These are phyloP conservation scores for Pachliopta kotzebuea DNA, from an alignment of 2,888 invertebrate species.

Conservation along the genomic window DNA sequence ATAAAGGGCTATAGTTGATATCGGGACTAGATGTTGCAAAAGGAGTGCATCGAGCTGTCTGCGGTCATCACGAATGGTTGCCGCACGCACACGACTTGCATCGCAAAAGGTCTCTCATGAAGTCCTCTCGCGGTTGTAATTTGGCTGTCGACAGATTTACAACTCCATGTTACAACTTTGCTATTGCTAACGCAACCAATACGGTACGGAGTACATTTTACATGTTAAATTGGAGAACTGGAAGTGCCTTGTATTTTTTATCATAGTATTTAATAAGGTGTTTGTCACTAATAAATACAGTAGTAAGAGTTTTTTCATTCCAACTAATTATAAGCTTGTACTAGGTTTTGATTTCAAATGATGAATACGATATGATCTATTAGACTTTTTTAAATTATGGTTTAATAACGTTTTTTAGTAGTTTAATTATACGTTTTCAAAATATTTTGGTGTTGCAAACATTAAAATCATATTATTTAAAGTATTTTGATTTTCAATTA, in stretches of 20 bases:
- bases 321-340: neutral
- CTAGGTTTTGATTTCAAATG: too few relatives aligned
- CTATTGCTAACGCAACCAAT: slow-evolving; percentile 37
- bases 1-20: neutral
- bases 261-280: neutral
- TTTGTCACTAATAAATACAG: too few relatives aligned
- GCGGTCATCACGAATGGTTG: slow-evolving; percentile 38
- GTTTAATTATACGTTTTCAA: neutral
- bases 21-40: neutral
- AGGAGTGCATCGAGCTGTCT: slow-evolving; percentile 2
- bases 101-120: slow-evolving; percentile 43
- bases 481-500: too few relatives aligned
- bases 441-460: neutral
- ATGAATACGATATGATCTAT: too few relatives aligned
- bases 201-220: slow-evolving; percentile 37
- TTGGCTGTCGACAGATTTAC: slow-evolving; percentile 70
- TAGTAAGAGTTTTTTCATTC: neutral
- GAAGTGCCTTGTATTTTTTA: slow-evolving; percentile 5
- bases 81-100: slow-evolving; percentile 45
- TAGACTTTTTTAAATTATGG: neutral
- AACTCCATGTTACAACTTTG: slow-evolving; percentile 45
- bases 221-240: slow-evolving; percentile 33
- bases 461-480: too few relatives aligned
- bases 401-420: neutral
- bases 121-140: slow-evolving; percentile 52